Evolutionary conservation across 2,113 vertebrate genomes (phyloP).

Genomic region (Rhodinocichla rosea): DNA sequence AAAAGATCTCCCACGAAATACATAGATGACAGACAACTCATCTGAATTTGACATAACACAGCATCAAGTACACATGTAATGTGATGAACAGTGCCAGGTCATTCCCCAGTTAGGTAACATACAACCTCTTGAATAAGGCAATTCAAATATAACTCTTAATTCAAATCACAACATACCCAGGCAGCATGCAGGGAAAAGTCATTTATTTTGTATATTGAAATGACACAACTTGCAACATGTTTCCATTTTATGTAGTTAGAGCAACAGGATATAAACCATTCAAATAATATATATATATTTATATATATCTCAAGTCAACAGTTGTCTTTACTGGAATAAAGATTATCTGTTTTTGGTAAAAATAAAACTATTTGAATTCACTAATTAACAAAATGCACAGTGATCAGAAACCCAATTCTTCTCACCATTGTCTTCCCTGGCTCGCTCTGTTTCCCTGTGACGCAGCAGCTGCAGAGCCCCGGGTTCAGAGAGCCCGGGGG

Average conservation of each 20-base stretch:
- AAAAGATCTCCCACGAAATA: conserved; percentile 71
- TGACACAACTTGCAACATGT: conserved; percentile 70
- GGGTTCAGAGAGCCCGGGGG: conserved; percentile 30
- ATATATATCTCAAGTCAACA: conserved; percentile 54
- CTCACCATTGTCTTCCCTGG: conserved; percentile 46
- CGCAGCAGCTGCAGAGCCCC: conserved; percentile 14
- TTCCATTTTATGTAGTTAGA: conserved; percentile 70
- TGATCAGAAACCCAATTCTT: conserved; percentile 73
- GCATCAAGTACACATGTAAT: conserved; percentile 63
- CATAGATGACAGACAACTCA: conserved; percentile 69
- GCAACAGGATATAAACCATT: conserved; percentile 72
- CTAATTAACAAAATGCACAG: conserved; percentile 81
- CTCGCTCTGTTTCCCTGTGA: conserved; percentile 33
- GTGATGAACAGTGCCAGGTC: conserved; percentile 71
- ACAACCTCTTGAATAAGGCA: conserved; percentile 71
- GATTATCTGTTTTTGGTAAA: conserved; percentile 70
- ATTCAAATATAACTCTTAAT: conserved; percentile 65
- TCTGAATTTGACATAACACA: conserved; percentile 72
- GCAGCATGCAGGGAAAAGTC: conserved; percentile 81
- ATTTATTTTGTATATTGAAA: conserved; percentile 76
- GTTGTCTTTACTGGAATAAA: conserved; percentile 69
- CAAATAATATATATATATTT: conserved; percentile 48
- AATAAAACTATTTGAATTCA: conserved; percentile 76
- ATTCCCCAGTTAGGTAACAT: conserved; percentile 66
- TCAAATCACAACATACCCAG: conserved; percentile 79